Conservation (phyloP, 2,888 invertebrate genomes). For the Pandemis corylana region DNA sequence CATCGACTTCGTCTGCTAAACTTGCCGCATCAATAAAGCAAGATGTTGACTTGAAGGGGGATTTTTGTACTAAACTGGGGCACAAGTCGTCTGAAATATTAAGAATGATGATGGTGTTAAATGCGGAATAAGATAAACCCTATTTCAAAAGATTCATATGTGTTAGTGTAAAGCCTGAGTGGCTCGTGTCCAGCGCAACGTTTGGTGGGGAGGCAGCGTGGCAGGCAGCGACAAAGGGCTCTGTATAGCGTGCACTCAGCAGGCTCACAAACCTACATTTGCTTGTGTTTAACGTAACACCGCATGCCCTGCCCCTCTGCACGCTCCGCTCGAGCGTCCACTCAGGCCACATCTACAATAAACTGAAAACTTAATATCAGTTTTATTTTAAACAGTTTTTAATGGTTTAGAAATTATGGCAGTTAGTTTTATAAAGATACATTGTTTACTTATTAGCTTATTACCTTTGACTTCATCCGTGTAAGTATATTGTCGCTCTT, state of each 20-base stretch:
- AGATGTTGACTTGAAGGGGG: constrained; percentile 66
- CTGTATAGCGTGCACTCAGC: no score
- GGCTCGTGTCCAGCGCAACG: no score
- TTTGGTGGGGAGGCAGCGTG: no score
- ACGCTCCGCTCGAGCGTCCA: no score
- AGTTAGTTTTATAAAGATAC: neutral
- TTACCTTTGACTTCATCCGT: constrained; percentile 42
- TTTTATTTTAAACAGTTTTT: neutral
- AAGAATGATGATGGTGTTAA: constrained; percentile 3
- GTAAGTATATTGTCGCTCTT: constrained; percentile 64
- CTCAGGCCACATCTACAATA: no score
- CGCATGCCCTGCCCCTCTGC: no score
- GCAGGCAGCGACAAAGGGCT: no score
- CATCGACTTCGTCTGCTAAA: constrained; percentile 88
- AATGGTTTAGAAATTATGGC: neutral
- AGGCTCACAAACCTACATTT: no score
- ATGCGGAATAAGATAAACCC: neutral
- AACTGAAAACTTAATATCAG: neutral
- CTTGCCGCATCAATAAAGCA: constrained; percentile 93
- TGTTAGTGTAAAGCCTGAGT: neutral
- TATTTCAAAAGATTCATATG: neutral
- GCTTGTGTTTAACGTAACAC: no score
- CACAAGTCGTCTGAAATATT: constrained; percentile 56
- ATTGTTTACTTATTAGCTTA: no score
- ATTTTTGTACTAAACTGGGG: constrained; percentile 55